These are phyloP conservation scores for Venturia canescens DNA, from an alignment of 1,140 invertebrate genomes.

Conservation along the genomic window DNA sequence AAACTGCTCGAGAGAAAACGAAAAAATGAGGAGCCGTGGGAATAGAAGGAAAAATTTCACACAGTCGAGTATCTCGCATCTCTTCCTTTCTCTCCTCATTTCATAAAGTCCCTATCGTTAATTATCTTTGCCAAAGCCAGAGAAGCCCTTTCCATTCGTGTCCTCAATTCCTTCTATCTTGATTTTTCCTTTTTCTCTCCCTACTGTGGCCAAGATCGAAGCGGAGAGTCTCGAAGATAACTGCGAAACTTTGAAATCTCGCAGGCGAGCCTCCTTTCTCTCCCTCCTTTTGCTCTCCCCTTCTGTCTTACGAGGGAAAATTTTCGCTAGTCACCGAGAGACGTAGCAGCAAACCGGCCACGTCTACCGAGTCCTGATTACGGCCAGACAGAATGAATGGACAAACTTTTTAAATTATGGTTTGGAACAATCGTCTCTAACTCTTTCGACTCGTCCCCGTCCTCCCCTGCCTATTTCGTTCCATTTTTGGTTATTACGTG, in stretches of 20 bases:
- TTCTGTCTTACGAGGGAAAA: background rate
- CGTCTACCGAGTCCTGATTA: constrained; percentile 59
- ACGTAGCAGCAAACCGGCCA: background rate
- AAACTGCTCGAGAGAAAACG: no score
- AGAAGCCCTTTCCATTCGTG: background rate
- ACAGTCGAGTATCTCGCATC: background rate
- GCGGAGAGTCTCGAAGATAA: constrained; percentile 22
- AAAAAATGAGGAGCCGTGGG: no score
- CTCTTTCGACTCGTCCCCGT: constrained; percentile 14
- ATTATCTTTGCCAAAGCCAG: constrained; percentile 20
- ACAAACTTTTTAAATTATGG: constrained; percentile 71
- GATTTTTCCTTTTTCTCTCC: background rate
- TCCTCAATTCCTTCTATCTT: constrained; percentile 4
- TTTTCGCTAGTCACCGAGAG: constrained; percentile 30
- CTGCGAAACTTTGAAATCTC: constrained; percentile 39
- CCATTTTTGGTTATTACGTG: constrained; percentile 8
- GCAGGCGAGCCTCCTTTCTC: background rate
- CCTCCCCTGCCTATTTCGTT: constrained; percentile 9
- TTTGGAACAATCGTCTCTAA: constrained; percentile 64
- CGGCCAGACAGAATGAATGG: constrained; percentile 66
- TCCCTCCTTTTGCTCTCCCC: background rate
- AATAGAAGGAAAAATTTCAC: no score
- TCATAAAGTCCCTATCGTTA: constrained; percentile 17
- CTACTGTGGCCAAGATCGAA: constrained; percentile 8
- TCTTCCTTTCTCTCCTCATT: background rate